These are phyloP conservation scores for Anseranas semipalmata DNA, from an alignment of 2,113 vertebrate species.

Conservation along the genomic window DNA sequence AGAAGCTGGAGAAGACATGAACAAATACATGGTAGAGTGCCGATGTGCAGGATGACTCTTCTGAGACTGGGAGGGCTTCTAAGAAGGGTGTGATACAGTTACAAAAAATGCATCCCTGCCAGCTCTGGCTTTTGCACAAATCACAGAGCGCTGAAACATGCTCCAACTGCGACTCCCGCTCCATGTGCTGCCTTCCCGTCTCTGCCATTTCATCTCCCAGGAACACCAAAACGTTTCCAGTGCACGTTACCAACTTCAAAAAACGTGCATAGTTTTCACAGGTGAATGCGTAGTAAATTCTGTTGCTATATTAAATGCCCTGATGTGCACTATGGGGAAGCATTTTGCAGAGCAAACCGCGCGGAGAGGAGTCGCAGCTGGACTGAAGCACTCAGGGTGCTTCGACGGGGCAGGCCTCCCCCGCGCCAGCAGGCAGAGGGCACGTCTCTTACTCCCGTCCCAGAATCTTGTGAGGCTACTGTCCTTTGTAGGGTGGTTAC, in stretches of 20 bases:
- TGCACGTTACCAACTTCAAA: background rate
- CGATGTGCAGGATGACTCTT: background rate
- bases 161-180: background rate
- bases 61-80: background rate
- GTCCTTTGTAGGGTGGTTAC: too few species aligned
- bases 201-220: background rate
- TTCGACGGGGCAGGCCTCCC: background rate
- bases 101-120: background rate
- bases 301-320: fast-evolving
- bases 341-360: fast-evolving
- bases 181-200: background rate
- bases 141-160: fast-evolving
- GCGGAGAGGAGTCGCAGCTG: fast-evolving
- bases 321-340: too few species aligned
- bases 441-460: fast-evolving
- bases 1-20: background rate
- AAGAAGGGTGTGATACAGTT: background rate
- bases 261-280: background rate
- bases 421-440: background rate
- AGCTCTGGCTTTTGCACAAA: background rate
- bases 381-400: fast-evolving
- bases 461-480: background rate
- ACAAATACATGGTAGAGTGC: background rate
- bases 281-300: background rate
- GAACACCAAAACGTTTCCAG: background rate